Conservation (phyloP, 2,797 vertebrate genomes). For the Tachyglossus aculeatus region DNA sequence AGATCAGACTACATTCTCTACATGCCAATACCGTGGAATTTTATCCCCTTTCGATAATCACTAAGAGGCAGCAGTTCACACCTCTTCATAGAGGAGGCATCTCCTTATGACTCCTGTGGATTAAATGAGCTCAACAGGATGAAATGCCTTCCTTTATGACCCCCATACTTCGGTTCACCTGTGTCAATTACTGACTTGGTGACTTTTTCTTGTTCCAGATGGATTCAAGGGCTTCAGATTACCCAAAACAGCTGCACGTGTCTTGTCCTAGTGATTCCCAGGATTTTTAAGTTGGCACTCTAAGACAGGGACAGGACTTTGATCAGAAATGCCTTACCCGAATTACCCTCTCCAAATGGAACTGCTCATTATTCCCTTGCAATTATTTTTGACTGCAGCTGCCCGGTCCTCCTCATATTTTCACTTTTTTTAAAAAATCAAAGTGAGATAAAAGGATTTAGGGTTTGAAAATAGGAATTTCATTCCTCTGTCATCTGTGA, state of each 20-base stretch:
- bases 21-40: too few relatives aligned
- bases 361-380: slow-evolving; percentile 45
- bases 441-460: slow-evolving; percentile 57
- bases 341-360: slow-evolving; percentile 41
- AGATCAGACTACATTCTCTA: too few relatives aligned
- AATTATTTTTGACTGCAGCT: slow-evolving; percentile 57
- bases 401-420: slow-evolving; percentile 31
- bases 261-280: slow-evolving; percentile 27
- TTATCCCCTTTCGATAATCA: too few relatives aligned
- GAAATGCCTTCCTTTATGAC: slow-evolving; percentile 1
- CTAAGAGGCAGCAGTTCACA: too few relatives aligned
- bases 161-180: slow-evolving; percentile 24
- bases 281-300: slow-evolving; percentile 9
- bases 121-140: neutral
- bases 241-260: slow-evolving; percentile 51
- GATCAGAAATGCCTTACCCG: slow-evolving; percentile 48
- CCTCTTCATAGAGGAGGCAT: neutral
- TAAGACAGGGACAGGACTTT: slow-evolving; percentile 13
- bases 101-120: neutral
- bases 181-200: neutral
- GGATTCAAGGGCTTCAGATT: slow-evolving; percentile 35
- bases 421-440: too few relatives aligned
- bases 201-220: neutral
- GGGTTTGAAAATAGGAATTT: slow-evolving; percentile 52
- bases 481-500: slow-evolving; percentile 29